These are phyloP conservation scores for Semaprochilodus insignis DNA, from an alignment of 2,797 vertebrate genomes.

Conservation along the genomic window DNA sequence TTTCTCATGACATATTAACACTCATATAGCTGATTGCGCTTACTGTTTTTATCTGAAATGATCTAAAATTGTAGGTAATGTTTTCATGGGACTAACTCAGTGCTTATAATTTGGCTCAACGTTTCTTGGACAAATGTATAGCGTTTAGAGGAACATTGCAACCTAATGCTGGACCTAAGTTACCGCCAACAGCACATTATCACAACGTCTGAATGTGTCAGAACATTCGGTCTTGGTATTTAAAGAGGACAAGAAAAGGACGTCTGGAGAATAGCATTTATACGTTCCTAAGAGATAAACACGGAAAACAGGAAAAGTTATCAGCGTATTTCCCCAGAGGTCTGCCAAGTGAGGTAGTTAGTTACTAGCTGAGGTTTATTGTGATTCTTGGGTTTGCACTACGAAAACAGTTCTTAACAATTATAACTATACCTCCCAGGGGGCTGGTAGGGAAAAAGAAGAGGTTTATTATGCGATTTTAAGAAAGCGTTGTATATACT, in stretches of 20 bases:
- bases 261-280: neutral
- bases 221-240: neutral
- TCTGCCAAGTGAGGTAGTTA: neutral
- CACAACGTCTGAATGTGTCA: neutral
- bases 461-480: conserved; percentile 25
- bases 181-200: too few relatives aligned
- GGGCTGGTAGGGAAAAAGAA: neutral
- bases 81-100: conserved; percentile 22
- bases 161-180: neutral
- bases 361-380: conserved; percentile 6
- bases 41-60: neutral
- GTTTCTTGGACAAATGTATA: neutral
- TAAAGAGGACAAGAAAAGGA: neutral
- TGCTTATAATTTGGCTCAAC: neutral
- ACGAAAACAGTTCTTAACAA: conserved; percentile 25
- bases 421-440: conserved; percentile 15
- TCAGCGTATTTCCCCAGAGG: neutral
- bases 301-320: neutral
- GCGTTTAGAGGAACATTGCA: neutral
- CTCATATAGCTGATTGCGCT: conserved; percentile 33
- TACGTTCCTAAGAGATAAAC: neutral
- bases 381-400: conserved; percentile 43
- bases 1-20: conserved; percentile 61
- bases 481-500: conserved; percentile 52
- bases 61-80: neutral